Evolutionary conservation across 2,888 invertebrate genomes (phyloP).

Genomic region (Trileptium ribeirensis): DNA sequence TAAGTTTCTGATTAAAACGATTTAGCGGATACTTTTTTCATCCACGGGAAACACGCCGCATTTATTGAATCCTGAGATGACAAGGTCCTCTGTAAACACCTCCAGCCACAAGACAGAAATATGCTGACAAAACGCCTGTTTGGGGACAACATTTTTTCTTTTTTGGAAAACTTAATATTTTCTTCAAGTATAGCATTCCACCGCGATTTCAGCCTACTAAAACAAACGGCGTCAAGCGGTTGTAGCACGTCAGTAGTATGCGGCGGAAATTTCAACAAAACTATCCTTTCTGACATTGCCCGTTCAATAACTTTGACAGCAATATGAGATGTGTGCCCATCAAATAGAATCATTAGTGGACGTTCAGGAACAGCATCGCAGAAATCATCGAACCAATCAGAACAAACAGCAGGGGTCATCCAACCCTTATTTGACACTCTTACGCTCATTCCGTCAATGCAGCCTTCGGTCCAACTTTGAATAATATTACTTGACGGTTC

Average conservation of each 20-base stretch:
- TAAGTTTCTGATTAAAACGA: not conserved
- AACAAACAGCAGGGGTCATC: not conserved
- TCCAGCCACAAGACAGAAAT: not conserved
- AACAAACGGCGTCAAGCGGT: not conserved
- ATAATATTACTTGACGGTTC: not conserved
- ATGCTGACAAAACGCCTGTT: slow-evolving; percentile 4
- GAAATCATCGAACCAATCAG: not conserved
- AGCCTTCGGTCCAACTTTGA: no score
- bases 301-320: not conserved
- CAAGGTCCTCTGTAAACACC: not conserved
- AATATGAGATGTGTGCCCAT: slow-evolving; percentile 1
- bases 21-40: not conserved
- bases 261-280: no score
- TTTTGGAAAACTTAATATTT: no score
- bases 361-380: not conserved
- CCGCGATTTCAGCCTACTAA: not conserved
- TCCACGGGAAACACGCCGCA: slow-evolving; percentile 7
- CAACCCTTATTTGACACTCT: slow-evolving; percentile 2
- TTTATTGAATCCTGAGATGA: not conserved
- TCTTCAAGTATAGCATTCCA: not conserved
- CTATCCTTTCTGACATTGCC: not conserved
- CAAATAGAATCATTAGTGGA: not conserved
- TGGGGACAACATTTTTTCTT: no score
- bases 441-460: not conserved
- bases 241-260: slow-evolving; percentile 5